These are phyloP conservation scores for Carassius auratus DNA, from an alignment of 2,113 vertebrate species.

Conservation along the genomic window DNA sequence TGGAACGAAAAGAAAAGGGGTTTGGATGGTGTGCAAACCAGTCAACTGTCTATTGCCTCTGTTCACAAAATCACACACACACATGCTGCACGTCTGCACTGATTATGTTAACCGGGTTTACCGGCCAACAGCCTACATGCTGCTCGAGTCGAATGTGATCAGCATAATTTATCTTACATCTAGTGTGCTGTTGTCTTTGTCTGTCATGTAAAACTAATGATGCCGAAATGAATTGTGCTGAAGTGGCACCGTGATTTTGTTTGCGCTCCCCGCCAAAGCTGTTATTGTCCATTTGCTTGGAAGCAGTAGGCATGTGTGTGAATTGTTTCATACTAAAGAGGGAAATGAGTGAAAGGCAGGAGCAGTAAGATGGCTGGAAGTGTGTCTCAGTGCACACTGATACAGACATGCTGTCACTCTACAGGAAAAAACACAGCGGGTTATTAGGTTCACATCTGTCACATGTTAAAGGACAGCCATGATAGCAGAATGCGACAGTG, in stretches of 20 bases:
- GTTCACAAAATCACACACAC: background rate
- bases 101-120: conserved; percentile 43
- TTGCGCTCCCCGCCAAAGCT: conserved; percentile 16
- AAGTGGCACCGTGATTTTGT: conserved; percentile 50
- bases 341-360: conserved; percentile 20
- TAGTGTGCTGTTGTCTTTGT: conserved; percentile 69
- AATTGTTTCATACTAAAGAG: background rate
- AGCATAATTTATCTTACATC: conserved; percentile 71
- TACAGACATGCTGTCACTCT: conserved; percentile 54
- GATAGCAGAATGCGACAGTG: conserved; percentile 2
- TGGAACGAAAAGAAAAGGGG: background rate
- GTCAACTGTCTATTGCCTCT: conserved; percentile 29
- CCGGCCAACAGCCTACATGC: conserved; percentile 43
- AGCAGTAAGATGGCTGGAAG: conserved; percentile 44
- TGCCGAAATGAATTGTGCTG: conserved; percentile 20
- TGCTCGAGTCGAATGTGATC: conserved; percentile 70
- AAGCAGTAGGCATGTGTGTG: conserved; percentile 42
- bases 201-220: conserved; percentile 51
- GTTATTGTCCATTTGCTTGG: background rate
- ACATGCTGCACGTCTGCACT: conserved; percentile 1
- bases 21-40: background rate
- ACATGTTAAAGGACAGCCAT: conserved; percentile 8
- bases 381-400: conserved; percentile 46
- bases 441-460: conserved; percentile 34
- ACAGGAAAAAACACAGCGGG: conserved; percentile 59